Percentiles rank a stretch among this genome's conserved stretches.
Conservation (phyloP, 2,888 invertebrate species). For the Amaurobius ferox region DNA sequence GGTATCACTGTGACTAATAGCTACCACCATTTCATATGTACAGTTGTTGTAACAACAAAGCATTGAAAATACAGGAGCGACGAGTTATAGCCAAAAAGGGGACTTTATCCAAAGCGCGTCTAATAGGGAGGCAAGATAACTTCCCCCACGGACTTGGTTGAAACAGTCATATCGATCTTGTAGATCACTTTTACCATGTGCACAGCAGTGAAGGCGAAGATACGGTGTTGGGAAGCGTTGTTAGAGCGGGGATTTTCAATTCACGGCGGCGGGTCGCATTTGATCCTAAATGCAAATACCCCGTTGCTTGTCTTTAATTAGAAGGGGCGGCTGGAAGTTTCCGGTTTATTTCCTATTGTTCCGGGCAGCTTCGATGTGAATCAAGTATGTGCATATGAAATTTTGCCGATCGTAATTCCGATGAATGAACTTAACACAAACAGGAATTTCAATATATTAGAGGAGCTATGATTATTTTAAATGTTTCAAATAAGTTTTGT, state of each 20-base stretch:
- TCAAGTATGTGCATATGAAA: background rate
- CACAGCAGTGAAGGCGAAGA: background rate
- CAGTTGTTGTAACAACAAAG: constrained; percentile 6
- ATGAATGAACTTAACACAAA: too few species aligned
- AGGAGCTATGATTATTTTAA: too few species aligned
- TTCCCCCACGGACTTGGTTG: background rate
- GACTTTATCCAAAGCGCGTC: background rate
- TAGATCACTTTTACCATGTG: background rate
- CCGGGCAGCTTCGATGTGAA: background rate
- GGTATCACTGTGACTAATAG: constrained; percentile 10
- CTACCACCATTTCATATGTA: background rate
- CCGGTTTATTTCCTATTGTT: background rate
- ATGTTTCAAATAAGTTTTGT: too few species aligned
- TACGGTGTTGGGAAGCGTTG: background rate
- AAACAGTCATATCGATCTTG: background rate
- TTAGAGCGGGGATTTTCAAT: background rate
- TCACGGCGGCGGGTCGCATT: background rate
- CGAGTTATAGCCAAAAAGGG: background rate
- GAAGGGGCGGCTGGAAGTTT: background rate
- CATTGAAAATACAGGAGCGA: background rate
- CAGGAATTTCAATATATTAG: too few species aligned
- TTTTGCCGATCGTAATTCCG: too few species aligned
- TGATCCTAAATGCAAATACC: constrained; percentile 12
- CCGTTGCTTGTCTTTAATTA: background rate
- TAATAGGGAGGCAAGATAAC: background rate